Conservation (phyloP, 2,888 invertebrate species). For the Philhelius pedissequus region DNA sequence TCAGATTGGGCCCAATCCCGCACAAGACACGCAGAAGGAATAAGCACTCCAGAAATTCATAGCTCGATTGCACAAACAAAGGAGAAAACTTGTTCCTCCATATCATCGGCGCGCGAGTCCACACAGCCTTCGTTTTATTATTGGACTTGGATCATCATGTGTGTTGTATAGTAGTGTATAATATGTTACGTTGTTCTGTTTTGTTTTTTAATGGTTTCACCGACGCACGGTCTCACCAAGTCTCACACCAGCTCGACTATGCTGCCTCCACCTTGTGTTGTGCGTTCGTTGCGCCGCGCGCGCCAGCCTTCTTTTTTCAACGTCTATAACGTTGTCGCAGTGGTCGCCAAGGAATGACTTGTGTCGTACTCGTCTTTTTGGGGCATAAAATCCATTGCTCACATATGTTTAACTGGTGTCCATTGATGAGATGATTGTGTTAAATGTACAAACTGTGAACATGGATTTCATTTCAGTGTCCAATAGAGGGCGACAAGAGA, state of each 20-base stretch:
- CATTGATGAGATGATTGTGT: slow-evolving; percentile 69
- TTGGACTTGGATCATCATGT: background rate
- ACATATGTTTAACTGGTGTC: slow-evolving; percentile 69
- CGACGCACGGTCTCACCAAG: too few relatives aligned
- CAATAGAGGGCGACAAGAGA: slow-evolving; percentile 69
- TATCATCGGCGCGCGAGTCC: background rate
- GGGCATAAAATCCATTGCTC: slow-evolving; percentile 69
- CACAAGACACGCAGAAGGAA: slow-evolving; percentile 38
- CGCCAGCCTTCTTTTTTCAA: slow-evolving; percentile 22
- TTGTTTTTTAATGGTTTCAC: slow-evolving; percentile 17
- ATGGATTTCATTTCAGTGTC: slow-evolving; percentile 69
- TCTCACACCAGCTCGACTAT: background rate
- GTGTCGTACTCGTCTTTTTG: slow-evolving; percentile 54
- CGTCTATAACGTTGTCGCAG: slow-evolving; percentile 1
- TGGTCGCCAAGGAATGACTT: slow-evolving; percentile 33
- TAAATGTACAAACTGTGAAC: slow-evolving; percentile 69
- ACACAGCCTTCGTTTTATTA: slow-evolving; percentile 5
- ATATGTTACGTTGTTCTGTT: slow-evolving; percentile 31
- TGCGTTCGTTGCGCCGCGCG: background rate
- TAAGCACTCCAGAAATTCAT: slow-evolving; percentile 53
- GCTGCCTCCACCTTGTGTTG: background rate
- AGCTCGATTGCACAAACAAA: slow-evolving; percentile 57
- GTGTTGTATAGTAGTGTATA: too few relatives aligned
- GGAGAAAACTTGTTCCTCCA: slow-evolving; percentile 52
- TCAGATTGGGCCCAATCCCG: background rate